These are phyloP conservation scores for Gopherus flavomarginatus DNA, from an alignment of 2,113 vertebrate genomes.

Conservation along the genomic window DNA sequence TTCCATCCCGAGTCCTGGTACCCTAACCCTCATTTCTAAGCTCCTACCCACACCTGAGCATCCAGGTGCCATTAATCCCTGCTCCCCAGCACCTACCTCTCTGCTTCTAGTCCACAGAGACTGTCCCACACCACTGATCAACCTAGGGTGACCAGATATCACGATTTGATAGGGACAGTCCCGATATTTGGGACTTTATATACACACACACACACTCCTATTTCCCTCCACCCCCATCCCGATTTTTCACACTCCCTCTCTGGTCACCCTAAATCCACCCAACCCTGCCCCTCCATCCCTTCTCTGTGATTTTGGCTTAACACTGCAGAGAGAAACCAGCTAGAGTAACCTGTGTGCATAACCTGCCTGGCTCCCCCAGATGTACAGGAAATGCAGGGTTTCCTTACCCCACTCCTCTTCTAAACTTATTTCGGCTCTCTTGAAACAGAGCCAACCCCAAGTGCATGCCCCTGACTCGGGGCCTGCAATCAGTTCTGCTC, in stretches of 20 bases:
- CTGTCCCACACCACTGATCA: background rate
- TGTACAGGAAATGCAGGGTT: no score
- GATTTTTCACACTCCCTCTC: no score
- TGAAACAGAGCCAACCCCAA: no score
- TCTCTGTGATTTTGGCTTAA: background rate
- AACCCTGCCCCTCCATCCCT: background rate
- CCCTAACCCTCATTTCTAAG: no score
- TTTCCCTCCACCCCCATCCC: no score
- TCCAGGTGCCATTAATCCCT: background rate
- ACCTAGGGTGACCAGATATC: no score
- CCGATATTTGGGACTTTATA: no score
- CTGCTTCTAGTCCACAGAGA: background rate
- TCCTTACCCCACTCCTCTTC: no score
- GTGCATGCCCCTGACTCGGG: background rate
- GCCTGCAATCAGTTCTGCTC: background rate
- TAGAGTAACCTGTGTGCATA: background rate
- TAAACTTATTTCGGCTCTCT: background rate
- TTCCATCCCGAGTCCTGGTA: background rate
- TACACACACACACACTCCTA: no score
- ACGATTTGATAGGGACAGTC: no score
- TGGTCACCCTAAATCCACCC: background rate
- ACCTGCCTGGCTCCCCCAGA: background rate
- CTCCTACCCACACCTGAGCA: background rate
- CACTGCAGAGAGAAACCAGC: background rate
- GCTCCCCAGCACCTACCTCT: no score